These are phyloP conservation scores for Bombyx mandarina DNA, from an alignment of 1,140 invertebrate species.

Conservation along the genomic window DNA sequence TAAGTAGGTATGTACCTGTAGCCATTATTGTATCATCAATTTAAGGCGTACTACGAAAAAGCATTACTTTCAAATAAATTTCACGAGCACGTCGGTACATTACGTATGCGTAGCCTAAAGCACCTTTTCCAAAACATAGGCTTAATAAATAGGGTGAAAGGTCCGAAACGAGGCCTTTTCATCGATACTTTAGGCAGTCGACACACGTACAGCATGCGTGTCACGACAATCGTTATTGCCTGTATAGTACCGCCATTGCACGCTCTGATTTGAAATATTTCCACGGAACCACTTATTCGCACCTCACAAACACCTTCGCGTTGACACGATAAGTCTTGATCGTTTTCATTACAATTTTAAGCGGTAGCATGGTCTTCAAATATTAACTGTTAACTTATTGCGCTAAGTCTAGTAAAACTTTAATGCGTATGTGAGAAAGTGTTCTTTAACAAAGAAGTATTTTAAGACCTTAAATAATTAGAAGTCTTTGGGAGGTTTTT, in stretches of 20 bases:
- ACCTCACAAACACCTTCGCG: conserved; percentile 36
- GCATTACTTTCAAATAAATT: background rate
- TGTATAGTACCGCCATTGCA: conserved; percentile 44
- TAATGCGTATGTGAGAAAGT: too few species aligned
- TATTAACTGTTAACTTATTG: too few species aligned
- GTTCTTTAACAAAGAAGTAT: too few species aligned
- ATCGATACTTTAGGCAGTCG: conserved; percentile 50
- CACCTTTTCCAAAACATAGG: conserved; percentile 36
- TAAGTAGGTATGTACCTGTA: too few species aligned
- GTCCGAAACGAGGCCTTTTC: conserved; percentile 31
- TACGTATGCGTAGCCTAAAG: background rate
- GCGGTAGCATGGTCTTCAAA: too few species aligned
- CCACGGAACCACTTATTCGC: conserved; percentile 65
- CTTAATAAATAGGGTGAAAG: conserved; percentile 49
- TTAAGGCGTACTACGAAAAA: too few species aligned
- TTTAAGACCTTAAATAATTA: too few species aligned
- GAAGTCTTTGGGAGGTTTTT: too few species aligned
- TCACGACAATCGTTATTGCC: conserved; percentile 64
- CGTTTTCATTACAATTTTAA: conserved; percentile 9
- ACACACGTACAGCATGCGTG: conserved; percentile 49
- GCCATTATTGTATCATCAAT: too few species aligned
- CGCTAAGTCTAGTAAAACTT: too few species aligned
- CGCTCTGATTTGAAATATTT: conserved; percentile 67
- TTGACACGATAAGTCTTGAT: conserved; percentile 21
- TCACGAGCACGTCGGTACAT: background rate